Evolutionary conservation across 2,113 vertebrate species (phyloP).

Genomic region (Crocuta crocuta): DNA sequence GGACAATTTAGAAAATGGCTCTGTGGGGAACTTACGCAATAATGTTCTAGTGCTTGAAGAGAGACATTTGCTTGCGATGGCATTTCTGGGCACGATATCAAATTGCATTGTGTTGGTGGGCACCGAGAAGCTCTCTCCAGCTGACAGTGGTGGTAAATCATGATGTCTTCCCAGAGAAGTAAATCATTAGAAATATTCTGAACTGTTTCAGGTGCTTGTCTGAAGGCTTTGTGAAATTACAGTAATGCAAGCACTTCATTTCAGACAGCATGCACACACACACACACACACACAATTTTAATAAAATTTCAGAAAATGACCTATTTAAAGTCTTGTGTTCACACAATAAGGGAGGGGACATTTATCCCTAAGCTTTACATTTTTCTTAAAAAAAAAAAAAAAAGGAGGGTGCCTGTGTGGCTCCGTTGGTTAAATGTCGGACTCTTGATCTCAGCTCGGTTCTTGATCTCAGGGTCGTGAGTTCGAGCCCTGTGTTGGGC

Average conservation of each 20-base stretch:
- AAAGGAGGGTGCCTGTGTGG: too few species aligned
- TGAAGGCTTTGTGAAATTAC: neutral
- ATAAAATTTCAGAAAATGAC: neutral
- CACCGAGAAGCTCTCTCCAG: neutral
- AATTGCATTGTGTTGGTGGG: neutral
- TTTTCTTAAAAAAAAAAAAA: neutral
- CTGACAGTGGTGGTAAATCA: neutral
- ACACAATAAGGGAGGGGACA: neutral
- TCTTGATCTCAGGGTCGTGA: too few species aligned
- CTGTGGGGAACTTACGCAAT: conserved; percentile 5
- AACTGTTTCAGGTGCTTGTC: neutral
- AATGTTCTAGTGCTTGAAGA: conserved; percentile 1
- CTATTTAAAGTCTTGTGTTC: neutral
- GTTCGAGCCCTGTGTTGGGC: too few species aligned
- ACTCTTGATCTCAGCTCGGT: too few species aligned
- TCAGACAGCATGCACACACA: neutral
- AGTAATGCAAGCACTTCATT: neutral
- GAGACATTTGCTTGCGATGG: neutral
- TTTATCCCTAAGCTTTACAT: neutral
- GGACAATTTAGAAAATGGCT: conserved; percentile 47
- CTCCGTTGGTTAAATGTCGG: too few species aligned
- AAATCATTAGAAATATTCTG: neutral
- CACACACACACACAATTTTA: neutral
- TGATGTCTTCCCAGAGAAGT: neutral
- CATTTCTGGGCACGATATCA: conserved; percentile 35